phyloP scores from a whole-genome alignment of 2,113 vertebrate species.

The Colius striatus region DNA sequence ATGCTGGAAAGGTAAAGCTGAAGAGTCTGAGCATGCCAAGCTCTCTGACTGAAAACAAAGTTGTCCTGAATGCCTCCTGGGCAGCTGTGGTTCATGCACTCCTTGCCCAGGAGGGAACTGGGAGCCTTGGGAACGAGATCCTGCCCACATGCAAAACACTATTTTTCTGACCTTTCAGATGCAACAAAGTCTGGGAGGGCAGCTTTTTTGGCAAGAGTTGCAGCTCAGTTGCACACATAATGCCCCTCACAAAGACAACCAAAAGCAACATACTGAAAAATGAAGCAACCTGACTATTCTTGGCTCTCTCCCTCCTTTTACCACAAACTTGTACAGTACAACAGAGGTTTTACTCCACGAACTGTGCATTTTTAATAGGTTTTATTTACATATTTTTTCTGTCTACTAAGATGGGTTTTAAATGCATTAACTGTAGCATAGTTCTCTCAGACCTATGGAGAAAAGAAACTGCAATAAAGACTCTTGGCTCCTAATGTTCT shows the following conservation, averaged over 20 bases:
- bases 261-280: not conserved
- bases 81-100: not conserved
- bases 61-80: not conserved
- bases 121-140: not conserved
- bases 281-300: not conserved
- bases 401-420: slow-evolving; percentile 32
- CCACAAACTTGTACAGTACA: not conserved
- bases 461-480: slow-evolving; percentile 40
- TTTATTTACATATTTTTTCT: slow-evolving; percentile 56
- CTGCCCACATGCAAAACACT: not conserved
- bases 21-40: not conserved
- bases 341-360: slow-evolving; percentile 8
- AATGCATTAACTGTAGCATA: slow-evolving; percentile 54
- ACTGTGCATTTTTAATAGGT: slow-evolving; percentile 52
- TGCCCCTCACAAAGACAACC: not conserved
- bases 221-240: accelerated
- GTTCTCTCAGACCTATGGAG: slow-evolving; percentile 38
- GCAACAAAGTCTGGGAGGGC: not conserved
- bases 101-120: not conserved
- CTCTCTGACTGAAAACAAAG: not conserved
- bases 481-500: slow-evolving; percentile 47
- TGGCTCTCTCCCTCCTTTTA: not conserved
- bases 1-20: not conserved
- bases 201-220: not conserved
- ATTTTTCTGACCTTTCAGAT: not conserved